Evolutionary conservation across 2,797 vertebrate genomes (phyloP).

Genomic region (Oophaga sylvatica): DNA sequence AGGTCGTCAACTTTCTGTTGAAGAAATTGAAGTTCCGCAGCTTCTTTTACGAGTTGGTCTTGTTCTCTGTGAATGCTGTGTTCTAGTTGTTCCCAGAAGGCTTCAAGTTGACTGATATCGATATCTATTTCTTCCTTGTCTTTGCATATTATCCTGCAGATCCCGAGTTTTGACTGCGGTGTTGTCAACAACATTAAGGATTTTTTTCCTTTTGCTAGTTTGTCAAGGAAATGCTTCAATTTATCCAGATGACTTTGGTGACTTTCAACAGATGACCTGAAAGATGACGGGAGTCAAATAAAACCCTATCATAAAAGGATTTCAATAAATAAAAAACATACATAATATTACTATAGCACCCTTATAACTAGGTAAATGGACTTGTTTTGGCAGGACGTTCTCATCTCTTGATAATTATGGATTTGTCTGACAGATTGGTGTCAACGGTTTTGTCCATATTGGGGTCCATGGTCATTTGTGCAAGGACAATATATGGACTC

Average conservation of each 20-base stretch:
- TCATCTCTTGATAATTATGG: neutral
- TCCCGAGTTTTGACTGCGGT: slow-evolving; percentile 71
- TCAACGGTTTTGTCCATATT: too few species aligned
- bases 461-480: too few species aligned
- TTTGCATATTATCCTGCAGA: slow-evolving; percentile 70
- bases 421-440: too few species aligned
- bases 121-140: slow-evolving; percentile 74
- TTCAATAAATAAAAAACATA: neutral
- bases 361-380: neutral
- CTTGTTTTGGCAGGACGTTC: neutral
- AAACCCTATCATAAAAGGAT: neutral
- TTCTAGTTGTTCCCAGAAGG: slow-evolving; percentile 77
- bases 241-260: slow-evolving; percentile 75
- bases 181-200: slow-evolving; percentile 77
- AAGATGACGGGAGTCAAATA: neutral
- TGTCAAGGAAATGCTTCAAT: slow-evolving; percentile 74
- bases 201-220: slow-evolving; percentile 74
- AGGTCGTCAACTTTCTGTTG: slow-evolving; percentile 64
- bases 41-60: slow-evolving; percentile 71
- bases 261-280: slow-evolving; percentile 79
- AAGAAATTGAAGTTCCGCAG: slow-evolving; percentile 73
- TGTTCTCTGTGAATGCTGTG: slow-evolving; percentile 73
- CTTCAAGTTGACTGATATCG: slow-evolving; percentile 76
- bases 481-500: too few species aligned
- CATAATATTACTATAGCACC: neutral